phyloP scores from a whole-genome alignment of 2,888 invertebrate species.

The Pristionchus arcanus region DNA sequence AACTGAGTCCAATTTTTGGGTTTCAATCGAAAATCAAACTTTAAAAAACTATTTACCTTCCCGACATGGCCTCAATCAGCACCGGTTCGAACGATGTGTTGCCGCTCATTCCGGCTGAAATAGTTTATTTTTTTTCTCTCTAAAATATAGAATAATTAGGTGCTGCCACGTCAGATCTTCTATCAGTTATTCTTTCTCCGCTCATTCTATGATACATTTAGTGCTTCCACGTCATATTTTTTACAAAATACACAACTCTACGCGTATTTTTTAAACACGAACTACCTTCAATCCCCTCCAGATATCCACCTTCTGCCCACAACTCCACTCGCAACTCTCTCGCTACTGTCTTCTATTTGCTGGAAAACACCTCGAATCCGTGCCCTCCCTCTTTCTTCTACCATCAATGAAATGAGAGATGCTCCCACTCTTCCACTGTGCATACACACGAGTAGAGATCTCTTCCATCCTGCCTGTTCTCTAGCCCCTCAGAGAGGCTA shows the following conservation, averaged over 20 bases:
- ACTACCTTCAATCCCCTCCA: background rate
- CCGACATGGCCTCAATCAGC: slow-evolving; percentile 45
- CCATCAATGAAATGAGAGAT: slow-evolving; percentile 24
- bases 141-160: background rate
- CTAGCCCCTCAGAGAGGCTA: background rate
- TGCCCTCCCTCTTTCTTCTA: slow-evolving; percentile 28
- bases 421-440: background rate
- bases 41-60: background rate
- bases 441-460: background rate
- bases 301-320: background rate
- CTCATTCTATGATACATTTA: too few species aligned
- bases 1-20: too few species aligned
- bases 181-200: too few species aligned
- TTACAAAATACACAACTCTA: too few species aligned
- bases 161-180: background rate
- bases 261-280: too few species aligned
- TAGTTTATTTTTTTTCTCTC: background rate
- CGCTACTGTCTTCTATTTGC: background rate
- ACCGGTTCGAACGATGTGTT: slow-evolving; percentile 47
- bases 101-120: slow-evolving; percentile 16
- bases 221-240: too few species aligned
- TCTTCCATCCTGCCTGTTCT: background rate
- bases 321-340: background rate
- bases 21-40: too few species aligned
- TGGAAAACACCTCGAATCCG: slow-evolving; percentile 21